Percentiles rank a stretch among this genome's conserved stretches.
These are phyloP conservation scores for Todiramphus saurophagus DNA, from an alignment of 2,113 vertebrate genomes.

Conservation along the genomic window DNA sequence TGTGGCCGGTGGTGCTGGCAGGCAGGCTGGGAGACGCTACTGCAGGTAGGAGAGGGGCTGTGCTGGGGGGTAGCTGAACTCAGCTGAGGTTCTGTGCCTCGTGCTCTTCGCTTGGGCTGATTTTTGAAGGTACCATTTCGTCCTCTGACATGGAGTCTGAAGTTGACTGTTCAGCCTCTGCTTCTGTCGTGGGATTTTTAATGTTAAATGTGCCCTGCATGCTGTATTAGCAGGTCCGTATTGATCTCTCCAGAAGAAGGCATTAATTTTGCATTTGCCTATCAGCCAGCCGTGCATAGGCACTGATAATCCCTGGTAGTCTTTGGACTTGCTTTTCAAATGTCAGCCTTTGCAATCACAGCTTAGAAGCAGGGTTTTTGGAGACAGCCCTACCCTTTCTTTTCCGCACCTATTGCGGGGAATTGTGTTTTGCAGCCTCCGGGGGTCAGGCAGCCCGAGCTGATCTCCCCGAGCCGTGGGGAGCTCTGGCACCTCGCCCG, in stretches of 20 bases:
- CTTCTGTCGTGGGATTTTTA: background rate
- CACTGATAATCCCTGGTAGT: background rate
- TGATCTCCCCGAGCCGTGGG: background rate
- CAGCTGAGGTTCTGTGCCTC: background rate
- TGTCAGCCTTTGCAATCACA: background rate
- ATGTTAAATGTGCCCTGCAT: background rate
- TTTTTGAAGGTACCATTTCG: background rate
- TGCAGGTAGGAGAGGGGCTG: background rate
- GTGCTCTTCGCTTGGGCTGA: background rate
- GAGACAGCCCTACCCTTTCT: background rate
- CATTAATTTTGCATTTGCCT: slow-evolving; percentile 12
- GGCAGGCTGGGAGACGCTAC: background rate
- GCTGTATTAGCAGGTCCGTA: background rate
- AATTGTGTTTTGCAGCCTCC: background rate
- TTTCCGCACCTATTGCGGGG: background rate
- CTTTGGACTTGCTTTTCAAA: slow-evolving; percentile 18
- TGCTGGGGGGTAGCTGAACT: background rate
- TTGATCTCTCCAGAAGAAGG: slow-evolving; percentile 13
- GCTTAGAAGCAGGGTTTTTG: background rate
- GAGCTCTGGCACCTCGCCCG: background rate
- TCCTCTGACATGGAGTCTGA: background rate
- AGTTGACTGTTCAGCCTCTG: background rate
- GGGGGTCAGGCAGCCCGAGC: background rate
- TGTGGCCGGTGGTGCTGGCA: background rate
- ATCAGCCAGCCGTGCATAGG: slow-evolving; percentile 4